Percentiles rank a stretch among this genome's conserved stretches.
These are phyloP conservation scores for Oryzias melastigma DNA, from an alignment of 2,113 vertebrate species.

Conservation along the genomic window DNA sequence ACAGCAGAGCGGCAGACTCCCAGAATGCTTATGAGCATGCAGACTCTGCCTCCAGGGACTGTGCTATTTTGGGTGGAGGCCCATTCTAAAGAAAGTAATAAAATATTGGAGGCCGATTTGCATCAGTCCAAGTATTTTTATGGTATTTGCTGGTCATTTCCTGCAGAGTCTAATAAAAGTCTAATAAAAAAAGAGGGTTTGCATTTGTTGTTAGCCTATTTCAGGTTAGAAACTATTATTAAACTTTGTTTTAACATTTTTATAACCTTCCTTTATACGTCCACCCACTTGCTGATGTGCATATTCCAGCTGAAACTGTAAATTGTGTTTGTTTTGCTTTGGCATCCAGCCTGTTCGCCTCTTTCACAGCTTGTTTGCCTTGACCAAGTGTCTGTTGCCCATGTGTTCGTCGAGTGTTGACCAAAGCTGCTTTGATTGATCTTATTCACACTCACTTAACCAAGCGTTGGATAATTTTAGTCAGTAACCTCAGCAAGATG, in stretches of 20 bases:
- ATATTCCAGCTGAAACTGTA: not conserved
- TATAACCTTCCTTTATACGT: too few species aligned
- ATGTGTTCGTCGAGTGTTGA: not conserved
- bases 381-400: not conserved
- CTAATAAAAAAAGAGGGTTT: slow-evolving; percentile 22
- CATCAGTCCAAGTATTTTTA: slow-evolving; percentile 30
- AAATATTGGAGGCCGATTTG: slow-evolving; percentile 39
- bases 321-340: not conserved
- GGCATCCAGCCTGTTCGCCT: not conserved
- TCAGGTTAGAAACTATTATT: not conserved
- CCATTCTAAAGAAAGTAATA: slow-evolving; percentile 39
- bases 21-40: slow-evolving; percentile 47
- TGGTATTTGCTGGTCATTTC: slow-evolving; percentile 25
- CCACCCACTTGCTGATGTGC: not conserved
- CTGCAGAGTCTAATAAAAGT: slow-evolving; percentile 24
- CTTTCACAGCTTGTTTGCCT: not conserved
- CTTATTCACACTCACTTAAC: not conserved
- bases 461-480: not conserved
- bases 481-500: not conserved
- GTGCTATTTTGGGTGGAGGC: slow-evolving; percentile 36
- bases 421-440: not conserved
- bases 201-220: slow-evolving; percentile 12
- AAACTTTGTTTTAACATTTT: too few species aligned
- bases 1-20: slow-evolving; percentile 37
- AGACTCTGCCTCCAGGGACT: slow-evolving; percentile 31